Evolutionary conservation across 2,888 invertebrate genomes (phyloP), one percentile per base, ranked within the genome.

Genomic region (Dryomyza anilis): DNA sequence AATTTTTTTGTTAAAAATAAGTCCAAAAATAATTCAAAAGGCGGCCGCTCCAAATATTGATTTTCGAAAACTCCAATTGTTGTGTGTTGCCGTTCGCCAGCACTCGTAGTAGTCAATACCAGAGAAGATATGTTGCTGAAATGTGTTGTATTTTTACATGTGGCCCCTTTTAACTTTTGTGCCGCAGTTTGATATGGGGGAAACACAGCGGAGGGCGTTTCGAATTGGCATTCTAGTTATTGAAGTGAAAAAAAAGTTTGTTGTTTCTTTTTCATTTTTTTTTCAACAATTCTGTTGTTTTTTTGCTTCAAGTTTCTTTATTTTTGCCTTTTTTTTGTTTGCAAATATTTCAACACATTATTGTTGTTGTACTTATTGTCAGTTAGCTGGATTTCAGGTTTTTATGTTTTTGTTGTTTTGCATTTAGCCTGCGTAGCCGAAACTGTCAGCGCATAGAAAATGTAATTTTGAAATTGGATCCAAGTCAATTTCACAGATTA

Each of bases 381-480:
- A 57, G 25, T 50, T 50, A 21, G 33, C 33, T 23, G 39, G 30
- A 23, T 43, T 66, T 50, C 50, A 14, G 46, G 14, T 33, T 63
- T 55, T 25, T 23, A 68, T 67, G 68, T 70, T 29, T 39, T 57
- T 12, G 60, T 64, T 50, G 57, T 72, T 73, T 75, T 53, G 55
- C 55, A 64, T 64, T 56, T 43, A n/a, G 60, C 63, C 43, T 60
- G 74, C 73, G 74, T 43, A 43, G 2, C 50, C 39, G 39, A 75
- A n/a, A 60, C 64, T 73, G 74, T 73, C 75, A 75, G 73, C 72
- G 65, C 68, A 70, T 71, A 62, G 69, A 72, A 76, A 81, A 78
- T 77, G 80, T 80, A 78, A 81, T 81, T 81, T 79, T 78, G 78
- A 81, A 81, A 81, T 81, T 81, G 79, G 81, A 81, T 79, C 77